These are phyloP conservation scores for Pterois miles DNA, from an alignment of 2,797 vertebrate species.

Conservation along the genomic window DNA sequence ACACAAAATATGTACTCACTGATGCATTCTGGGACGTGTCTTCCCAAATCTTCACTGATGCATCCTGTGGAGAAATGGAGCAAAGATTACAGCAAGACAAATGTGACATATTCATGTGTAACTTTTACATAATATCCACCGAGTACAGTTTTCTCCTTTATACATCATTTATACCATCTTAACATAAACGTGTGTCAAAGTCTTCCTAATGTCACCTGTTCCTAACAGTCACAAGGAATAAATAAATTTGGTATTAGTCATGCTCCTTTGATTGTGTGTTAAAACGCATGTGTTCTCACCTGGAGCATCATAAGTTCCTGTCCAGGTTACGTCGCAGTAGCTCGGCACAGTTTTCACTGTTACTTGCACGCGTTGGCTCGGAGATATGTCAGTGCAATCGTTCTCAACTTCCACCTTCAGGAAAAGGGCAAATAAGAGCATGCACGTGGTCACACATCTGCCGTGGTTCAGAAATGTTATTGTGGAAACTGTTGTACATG, in stretches of 20 bases:
- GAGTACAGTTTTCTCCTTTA: neutral
- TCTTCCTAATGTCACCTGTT: neutral
- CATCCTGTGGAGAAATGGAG: constrained; percentile 82
- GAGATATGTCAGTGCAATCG: constrained; percentile 83
- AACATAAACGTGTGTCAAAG: neutral
- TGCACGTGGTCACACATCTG: neutral
- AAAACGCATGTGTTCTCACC: constrained; percentile 71
- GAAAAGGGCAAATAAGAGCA: neutral
- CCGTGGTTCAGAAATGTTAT: neutral
- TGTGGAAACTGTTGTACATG: neutral
- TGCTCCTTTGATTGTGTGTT: neutral
- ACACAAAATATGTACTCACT: constrained; percentile 79
- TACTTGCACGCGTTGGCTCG: constrained; percentile 82
- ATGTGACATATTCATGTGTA: neutral
- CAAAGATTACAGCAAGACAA: neutral
- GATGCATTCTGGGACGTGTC: constrained; percentile 84
- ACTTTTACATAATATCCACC: neutral
- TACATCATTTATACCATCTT: constrained; percentile 1
- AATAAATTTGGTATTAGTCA: no score
- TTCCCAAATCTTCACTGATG: constrained; percentile 80
- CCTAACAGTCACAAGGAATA: neutral
- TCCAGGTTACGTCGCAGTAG: constrained; percentile 84
- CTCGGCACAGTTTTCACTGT: constrained; percentile 86
- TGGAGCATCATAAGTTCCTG: constrained; percentile 81
- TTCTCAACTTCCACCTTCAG: constrained; percentile 86